These are phyloP conservation scores for Tetramorium simillimum DNA, from an alignment of 1,140 invertebrate genomes.

Conservation along the genomic window DNA sequence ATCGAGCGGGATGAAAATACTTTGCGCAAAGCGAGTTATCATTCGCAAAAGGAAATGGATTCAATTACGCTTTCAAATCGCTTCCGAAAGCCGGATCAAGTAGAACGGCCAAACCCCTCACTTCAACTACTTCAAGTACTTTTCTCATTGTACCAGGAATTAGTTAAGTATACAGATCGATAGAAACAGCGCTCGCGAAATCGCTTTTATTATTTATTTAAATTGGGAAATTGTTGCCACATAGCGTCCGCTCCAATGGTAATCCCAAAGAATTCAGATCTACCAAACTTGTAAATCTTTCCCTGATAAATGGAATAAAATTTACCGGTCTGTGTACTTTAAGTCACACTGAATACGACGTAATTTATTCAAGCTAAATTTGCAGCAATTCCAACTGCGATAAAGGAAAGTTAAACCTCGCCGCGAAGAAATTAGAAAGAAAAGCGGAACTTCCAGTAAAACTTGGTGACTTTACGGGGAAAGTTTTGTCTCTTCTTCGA, in stretches of 20 bases:
- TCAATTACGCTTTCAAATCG: slow-evolving; percentile 13
- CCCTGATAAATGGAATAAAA: slow-evolving; percentile 56
- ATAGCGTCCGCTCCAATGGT: not conserved
- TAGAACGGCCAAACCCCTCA: not conserved
- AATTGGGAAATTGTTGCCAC: slow-evolving; percentile 1
- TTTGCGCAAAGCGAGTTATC: slow-evolving; percentile 3
- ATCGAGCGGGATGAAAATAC: slow-evolving; percentile 45
- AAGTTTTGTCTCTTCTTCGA: slow-evolving; percentile 40
- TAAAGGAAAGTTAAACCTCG: slow-evolving; percentile 47
- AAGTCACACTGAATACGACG: slow-evolving; percentile 33
- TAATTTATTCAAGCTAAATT: slow-evolving; percentile 61
- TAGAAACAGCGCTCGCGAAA: not conserved
- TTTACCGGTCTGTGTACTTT: slow-evolving; percentile 47
- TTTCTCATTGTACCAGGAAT: not conserved
- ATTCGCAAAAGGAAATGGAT: not conserved
- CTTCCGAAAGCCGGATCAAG: slow-evolving; percentile 1
- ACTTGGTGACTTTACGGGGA: slow-evolving; percentile 33
- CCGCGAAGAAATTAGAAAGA: slow-evolving; percentile 63
- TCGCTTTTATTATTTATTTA: slow-evolving; percentile 8
- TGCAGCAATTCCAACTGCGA: slow-evolving; percentile 43
- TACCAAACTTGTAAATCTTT: slow-evolving; percentile 52
- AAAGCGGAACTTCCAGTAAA: slow-evolving; percentile 41
- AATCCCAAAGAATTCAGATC: not conserved
- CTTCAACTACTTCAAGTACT: not conserved
- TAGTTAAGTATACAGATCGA: not conserved